Percentiles rank a stretch among this genome's conserved stretches.
Evolutionary conservation across 2,113 vertebrate species (phyloP).

Genomic region (Nicator chloris): DNA sequence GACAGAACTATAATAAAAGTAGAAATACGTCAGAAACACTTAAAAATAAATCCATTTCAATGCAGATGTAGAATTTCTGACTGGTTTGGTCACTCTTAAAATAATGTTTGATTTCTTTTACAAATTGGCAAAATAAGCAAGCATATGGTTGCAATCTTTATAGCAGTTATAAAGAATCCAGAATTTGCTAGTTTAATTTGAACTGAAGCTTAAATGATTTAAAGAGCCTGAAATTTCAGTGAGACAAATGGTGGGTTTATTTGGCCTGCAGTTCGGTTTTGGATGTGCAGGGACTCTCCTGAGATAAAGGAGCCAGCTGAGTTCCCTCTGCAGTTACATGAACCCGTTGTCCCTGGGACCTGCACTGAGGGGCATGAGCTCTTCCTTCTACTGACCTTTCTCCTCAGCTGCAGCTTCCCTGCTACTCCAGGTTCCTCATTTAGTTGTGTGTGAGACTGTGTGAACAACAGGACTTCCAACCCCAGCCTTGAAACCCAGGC

Average conservation of each 20-base stretch:
- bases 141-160: constrained; percentile 54
- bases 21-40: constrained; percentile 37
- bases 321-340: not conserved
- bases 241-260: not conserved
- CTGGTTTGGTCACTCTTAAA: constrained; percentile 16
- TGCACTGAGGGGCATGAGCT: rapidly evolving
- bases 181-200: constrained; percentile 13
- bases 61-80: constrained; percentile 17
- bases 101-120: constrained; percentile 19
- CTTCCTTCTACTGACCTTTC: not conserved
- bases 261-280: not conserved
- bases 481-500: not conserved
- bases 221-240: not conserved
- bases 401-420: not conserved
- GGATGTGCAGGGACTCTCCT: not conserved
- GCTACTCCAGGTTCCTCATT: not conserved
- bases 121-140: constrained; percentile 37
- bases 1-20: constrained; percentile 28
- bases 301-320: not conserved
- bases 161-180: not conserved
- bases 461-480: not conserved
- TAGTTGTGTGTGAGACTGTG: not conserved
- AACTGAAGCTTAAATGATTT: constrained; percentile 14
- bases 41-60: not conserved
- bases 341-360: not conserved